phyloP scores from a whole-genome alignment of 2,888 invertebrate species.

The Myopa testacea region DNA sequence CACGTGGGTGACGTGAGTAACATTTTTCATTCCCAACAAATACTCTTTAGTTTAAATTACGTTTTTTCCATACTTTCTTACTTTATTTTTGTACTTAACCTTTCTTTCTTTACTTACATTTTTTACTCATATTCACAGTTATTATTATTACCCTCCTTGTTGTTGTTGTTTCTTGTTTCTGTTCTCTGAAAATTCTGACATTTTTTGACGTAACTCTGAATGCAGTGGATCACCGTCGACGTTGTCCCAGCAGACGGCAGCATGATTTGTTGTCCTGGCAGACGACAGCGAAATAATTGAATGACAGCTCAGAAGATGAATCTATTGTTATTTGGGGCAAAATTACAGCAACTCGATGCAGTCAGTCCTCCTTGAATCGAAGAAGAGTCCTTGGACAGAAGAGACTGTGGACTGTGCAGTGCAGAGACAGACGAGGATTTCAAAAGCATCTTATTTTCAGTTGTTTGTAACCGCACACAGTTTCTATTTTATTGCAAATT shows the following conservation, averaged over 20 bases:
- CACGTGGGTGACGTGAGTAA: conserved; percentile 14
- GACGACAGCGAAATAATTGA: conserved; percentile 26
- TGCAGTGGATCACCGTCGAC: conserved; percentile 24
- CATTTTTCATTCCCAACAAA: conserved; percentile 15
- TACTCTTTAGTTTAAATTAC: neutral
- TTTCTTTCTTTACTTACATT: too few species aligned
- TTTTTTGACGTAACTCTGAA: conserved; percentile 25
- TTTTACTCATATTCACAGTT: neutral
- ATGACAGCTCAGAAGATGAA: conserved; percentile 4
- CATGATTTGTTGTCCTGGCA: conserved; percentile 11
- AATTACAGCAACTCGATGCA: neutral
- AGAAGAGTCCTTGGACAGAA: neutral
- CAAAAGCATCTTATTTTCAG: too few species aligned
- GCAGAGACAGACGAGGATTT: too few species aligned
- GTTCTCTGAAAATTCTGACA: neutral
- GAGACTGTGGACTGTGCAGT: too few species aligned
- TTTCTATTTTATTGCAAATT: too few species aligned
- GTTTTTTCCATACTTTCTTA: conserved; percentile 6
- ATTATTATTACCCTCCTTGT: conserved; percentile 22
- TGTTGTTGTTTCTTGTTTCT: neutral
- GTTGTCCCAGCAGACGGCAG: conserved; percentile 5
- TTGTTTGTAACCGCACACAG: too few species aligned
- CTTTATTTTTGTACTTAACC: neutral
- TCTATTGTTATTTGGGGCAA: conserved; percentile 21
- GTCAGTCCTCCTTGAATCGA: neutral